A percentile compares a stretch with the other conserved stretches of the same genome.
These are phyloP conservation scores for Malurus alboscapulatus DNA, from an alignment of 2,113 vertebrate species.

Conservation along the genomic window DNA sequence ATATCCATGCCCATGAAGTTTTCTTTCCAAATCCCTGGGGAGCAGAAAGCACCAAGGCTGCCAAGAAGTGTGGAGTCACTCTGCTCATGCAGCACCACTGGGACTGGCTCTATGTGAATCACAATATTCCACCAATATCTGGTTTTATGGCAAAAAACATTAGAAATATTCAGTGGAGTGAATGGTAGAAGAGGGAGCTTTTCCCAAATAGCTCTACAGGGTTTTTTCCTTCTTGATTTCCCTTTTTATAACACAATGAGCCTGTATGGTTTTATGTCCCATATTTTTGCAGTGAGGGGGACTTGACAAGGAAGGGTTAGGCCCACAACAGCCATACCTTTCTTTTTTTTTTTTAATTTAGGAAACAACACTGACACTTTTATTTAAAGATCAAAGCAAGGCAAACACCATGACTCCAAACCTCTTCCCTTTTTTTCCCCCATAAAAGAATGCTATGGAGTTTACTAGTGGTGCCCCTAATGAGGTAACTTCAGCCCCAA, in stretches of 20 bases:
- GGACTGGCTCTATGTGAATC: not conserved
- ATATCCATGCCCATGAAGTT: fast-evolving
- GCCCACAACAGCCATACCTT: not conserved
- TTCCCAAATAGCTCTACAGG: not conserved
- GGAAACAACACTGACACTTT: slow-evolving; percentile 12
- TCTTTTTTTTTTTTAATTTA: not conserved
- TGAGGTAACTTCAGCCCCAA: slow-evolving; percentile 52
- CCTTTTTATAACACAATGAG: not conserved
- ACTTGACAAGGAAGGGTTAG: not conserved
- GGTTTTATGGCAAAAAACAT: not conserved
- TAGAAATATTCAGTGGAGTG: not conserved
- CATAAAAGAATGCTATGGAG: not conserved
- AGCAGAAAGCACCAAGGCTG: not conserved
- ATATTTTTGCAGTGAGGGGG: not conserved
- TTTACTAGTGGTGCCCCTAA: slow-evolving; percentile 43
- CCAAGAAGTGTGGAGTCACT: fast-evolving
- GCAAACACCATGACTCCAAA: slow-evolving; percentile 8
- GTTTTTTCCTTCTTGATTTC: not conserved
- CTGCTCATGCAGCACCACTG: not conserved
- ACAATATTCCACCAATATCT: not conserved
- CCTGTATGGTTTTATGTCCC: not conserved
- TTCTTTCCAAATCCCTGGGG: not conserved
- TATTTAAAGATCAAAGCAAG: slow-evolving; percentile 48
- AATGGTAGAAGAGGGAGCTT: not conserved
- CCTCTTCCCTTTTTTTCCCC: not conserved